phyloP scores from a whole-genome alignment of 2,113 vertebrate species.

The Psittacula cyanocephala region DNA sequence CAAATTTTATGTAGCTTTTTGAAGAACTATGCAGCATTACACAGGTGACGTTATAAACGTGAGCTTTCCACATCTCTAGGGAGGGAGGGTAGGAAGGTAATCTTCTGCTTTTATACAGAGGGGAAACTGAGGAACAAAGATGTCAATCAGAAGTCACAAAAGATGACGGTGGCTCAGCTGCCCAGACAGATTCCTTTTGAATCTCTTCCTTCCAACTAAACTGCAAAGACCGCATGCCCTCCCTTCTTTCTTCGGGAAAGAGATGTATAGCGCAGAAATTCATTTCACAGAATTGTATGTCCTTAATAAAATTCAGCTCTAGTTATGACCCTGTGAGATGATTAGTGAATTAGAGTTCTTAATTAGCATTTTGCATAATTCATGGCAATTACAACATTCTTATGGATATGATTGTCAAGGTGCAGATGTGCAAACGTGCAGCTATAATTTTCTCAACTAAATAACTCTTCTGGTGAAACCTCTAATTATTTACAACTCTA shows the following conservation, averaged over 20 bases:
- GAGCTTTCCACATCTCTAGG: background rate
- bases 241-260: conserved; percentile 28
- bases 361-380: conserved; percentile 85
- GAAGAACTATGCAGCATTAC: background rate
- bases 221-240: background rate
- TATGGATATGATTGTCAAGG: conserved; percentile 79
- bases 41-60: background rate
- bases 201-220: background rate
- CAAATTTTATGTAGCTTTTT: background rate
- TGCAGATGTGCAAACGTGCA: conserved; percentile 78
- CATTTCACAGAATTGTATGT: conserved; percentile 61
- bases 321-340: conserved; percentile 80
- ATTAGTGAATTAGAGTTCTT: conserved; percentile 80
- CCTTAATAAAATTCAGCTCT: conserved; percentile 76
- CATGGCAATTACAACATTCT: conserved; percentile 77
- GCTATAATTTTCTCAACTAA: conserved; percentile 78
- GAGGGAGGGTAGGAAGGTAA: background rate
- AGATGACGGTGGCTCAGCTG: background rate
- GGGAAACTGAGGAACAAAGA: background rate
- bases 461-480: conserved; percentile 72
- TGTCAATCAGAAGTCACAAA: background rate
- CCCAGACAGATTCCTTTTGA: background rate
- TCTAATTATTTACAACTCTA: conserved; percentile 71
- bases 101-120: background rate
- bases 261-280: conserved; percentile 47